Evolutionary conservation across 2,113 vertebrate genomes (phyloP).

Genomic region (human (Homo sapiens)): DNA sequence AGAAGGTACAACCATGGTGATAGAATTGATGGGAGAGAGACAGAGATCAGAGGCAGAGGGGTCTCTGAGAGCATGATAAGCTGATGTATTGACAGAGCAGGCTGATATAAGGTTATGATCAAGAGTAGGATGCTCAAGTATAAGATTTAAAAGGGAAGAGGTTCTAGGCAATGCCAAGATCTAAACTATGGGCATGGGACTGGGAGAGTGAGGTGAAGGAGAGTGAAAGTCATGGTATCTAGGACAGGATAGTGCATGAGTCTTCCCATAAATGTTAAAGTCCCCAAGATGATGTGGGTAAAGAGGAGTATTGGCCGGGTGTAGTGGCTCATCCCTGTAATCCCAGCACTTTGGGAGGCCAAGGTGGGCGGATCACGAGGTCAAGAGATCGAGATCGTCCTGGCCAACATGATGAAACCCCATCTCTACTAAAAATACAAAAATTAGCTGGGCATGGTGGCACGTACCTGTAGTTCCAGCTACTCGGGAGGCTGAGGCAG

Average conservation of each 20-base stretch:
- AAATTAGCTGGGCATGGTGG: no score
- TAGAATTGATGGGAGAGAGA: not conserved
- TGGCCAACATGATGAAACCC: no score
- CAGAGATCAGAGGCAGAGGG: not conserved
- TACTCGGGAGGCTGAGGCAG: no score
- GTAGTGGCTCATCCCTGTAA: no score
- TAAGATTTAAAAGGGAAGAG: not conserved
- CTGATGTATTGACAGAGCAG: not conserved
- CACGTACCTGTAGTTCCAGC: no score
- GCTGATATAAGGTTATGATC: not conserved
- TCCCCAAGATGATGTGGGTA: not conserved
- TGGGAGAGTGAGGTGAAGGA: not conserved
- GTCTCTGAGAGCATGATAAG: not conserved
- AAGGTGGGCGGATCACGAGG: no score
- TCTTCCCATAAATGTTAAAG: not conserved
- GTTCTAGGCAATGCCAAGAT: not conserved
- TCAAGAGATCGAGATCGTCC: no score
- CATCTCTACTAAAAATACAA: no score
- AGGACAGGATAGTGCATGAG: rapidly evolving
- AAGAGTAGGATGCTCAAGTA: not conserved
- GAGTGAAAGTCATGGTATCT: not conserved
- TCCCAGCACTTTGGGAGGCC: no score
- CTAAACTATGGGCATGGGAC: not conserved
- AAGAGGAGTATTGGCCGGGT: no score
- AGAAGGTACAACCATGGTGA: not conserved